Base-by-base conservation (phyloP, 1,140 invertebrate species). In the Sminthurinus signatus region DNA sequence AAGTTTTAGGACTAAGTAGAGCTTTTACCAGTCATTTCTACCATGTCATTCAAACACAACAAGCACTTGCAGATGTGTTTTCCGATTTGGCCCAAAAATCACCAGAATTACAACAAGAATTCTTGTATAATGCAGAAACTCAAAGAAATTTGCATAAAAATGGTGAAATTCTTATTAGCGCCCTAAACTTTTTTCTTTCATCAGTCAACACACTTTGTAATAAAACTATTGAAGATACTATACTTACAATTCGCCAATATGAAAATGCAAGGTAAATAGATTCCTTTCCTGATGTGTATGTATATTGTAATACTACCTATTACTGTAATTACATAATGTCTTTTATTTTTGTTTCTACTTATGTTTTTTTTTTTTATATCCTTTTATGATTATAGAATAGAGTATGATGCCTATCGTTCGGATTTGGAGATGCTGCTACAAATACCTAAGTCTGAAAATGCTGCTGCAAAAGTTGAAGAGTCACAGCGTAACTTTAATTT, bases 221-320 rank as follows among this genome's bases (percentile, higher is more conserved):
- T 78, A 96, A 96, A 80, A 96, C 93, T 28, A 97, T 98, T 75
- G 93, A 96, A 78, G 94, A 97, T 76, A 96, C 93, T 1, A 80
- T 98, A 70, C 81, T 93, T 60, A 97, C 94, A 55, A 87, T 97
- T 71, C 84, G 89, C 74, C 88, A 92, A 75, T 97, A 95, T 78
- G 93, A 98, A 81, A 85, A 85, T 50, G 88, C 93, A 50, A 86
- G 89, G 89, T 91, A 76, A 69, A 17, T 51, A n/a, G n/a, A n/a
- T n/a, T n/a, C n/a, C n/a, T n/a, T n/a, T n/a, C n/a, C n/a, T n/a
- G n/a, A n/a, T n/a, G n/a, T n/a, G n/a, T n/a, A n/a, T n/a, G n/a
- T n/a, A n/a, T n/a, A n/a, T n/a, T n/a, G n/a, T n/a, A n/a, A n/a
- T n/a, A n/a, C n/a, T n/a, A n/a, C n/a, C n/a, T n/a, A n/a, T n/a